Evolutionary conservation across 2,797 vertebrate species (phyloP).

Genomic region (Typhlichthys eigenmanni): DNA sequence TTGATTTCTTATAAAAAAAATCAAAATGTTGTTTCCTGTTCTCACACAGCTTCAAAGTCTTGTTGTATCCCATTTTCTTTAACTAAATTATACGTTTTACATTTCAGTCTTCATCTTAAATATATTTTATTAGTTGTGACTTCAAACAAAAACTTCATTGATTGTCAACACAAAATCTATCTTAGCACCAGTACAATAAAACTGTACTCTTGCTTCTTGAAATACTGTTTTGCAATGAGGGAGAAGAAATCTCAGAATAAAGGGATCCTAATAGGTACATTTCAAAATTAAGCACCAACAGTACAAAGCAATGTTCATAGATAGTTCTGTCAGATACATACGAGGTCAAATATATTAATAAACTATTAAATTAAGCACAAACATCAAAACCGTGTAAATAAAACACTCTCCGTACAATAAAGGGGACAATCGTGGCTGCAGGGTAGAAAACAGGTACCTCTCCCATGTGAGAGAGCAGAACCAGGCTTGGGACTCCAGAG

Average conservation of each 20-base stretch:
- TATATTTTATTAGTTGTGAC: conserved; percentile 83
- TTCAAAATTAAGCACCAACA: conserved; percentile 83
- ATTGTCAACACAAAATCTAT: conserved; percentile 90
- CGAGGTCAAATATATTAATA: conserved; percentile 86
- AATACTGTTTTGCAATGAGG: conserved; percentile 80
- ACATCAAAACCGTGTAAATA: conserved; percentile 79
- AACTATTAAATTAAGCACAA: conserved; percentile 83
- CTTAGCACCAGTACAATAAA: conserved; percentile 99
- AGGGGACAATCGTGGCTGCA: conserved; percentile 50
- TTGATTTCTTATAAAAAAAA: conserved; percentile 78
- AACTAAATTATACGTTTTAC: conserved; percentile 78
- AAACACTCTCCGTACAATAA: conserved; percentile 74
- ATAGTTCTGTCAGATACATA: conserved; percentile 77
- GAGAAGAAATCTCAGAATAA: conserved; percentile 75
- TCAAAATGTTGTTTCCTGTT: conserved; percentile 72
- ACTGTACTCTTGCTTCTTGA: conserved; percentile 90
- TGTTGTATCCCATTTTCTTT: conserved; percentile 56
- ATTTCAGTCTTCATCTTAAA: conserved; percentile 79
- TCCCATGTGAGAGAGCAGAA: conserved; percentile 14
- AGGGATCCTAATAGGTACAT: conserved; percentile 78
- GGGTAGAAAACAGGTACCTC: conserved; percentile 37
- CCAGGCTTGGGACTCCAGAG: conserved; percentile 47
- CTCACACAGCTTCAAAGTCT: conserved; percentile 58
- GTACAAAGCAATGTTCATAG: conserved; percentile 77
- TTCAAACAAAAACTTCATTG: conserved; percentile 84